Evolutionary conservation across 2,888 invertebrate species (phyloP), one percentile per base, ranked within the genome.

Genomic region (Alentia gelatinosa): DNA sequence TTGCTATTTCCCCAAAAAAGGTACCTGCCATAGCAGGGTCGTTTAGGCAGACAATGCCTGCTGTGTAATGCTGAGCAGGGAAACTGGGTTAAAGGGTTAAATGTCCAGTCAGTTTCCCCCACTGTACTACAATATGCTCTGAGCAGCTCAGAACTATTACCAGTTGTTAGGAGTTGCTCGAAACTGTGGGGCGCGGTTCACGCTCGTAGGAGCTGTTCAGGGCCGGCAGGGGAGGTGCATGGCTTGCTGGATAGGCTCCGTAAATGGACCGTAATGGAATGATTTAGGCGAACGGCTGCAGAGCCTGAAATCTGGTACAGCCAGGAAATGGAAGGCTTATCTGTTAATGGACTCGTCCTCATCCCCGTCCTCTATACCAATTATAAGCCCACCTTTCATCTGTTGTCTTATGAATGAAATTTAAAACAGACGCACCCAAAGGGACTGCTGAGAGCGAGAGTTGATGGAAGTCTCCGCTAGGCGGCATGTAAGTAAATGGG

Each of bases 261-360:
- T 83, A 40, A 83, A 83, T 83, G 83, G 83, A 23, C 39, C 1
- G 83, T 83, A 83, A 83, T 83, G 83, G 83, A 83, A 4, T 83
- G 83, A 83, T 37, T 83, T 83, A 30, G 40, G 33, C 12, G 33
- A 42, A 19, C 33, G 26, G 42, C 47, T 50, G 42, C 4, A 30
- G 12, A 30, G 35, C n/a, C 86, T 86, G 47, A 86, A 86, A 47
- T 86, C 47, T 42, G 47, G 33, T 47, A 30, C 47, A 1, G 47
- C 15, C 47, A 33, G 50, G 42, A 86, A 86, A 83, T 83, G 83
- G 83, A 37, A 39, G 37, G 83, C 83, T 83, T 83, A 83, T 83
- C 83, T 30, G 23, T n/a, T 83, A 83, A 83, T 83, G 83, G 26
- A 39, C 83, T 83, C 26, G 37, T 39, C 26, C 83, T 83, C 40